phyloP scores from a whole-genome alignment of 2,797 vertebrate species.

The Sternotherus odoratus region DNA sequence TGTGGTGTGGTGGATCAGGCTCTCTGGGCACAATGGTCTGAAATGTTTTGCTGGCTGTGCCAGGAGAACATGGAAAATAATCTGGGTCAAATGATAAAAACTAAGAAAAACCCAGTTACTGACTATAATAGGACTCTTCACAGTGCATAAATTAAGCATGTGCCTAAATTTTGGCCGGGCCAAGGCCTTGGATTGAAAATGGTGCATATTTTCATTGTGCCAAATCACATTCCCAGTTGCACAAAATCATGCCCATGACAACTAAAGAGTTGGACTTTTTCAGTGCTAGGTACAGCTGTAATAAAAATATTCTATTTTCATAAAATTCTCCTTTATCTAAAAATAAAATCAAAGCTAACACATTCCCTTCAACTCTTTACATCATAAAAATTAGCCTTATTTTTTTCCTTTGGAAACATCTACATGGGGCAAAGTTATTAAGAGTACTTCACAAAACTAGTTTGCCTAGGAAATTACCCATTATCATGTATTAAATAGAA shows the following conservation, averaged over 20 bases:
- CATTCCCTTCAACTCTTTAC: constrained; percentile 1
- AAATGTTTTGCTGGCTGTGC: neutral
- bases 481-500: constrained; percentile 26
- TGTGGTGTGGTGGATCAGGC: neutral
- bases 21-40: neutral
- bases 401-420: neutral
- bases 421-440: neutral
- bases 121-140: neutral
- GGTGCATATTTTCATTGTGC: neutral
- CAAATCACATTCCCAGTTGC: neutral
- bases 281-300: accelerated
- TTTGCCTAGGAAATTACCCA: neutral
- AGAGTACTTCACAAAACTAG: neutral
- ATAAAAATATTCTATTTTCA: neutral
- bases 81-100: neutral
- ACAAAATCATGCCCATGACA: neutral
- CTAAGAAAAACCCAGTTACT: neutral
- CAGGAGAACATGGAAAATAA: neutral
- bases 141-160: neutral
- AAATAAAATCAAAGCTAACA: neutral
- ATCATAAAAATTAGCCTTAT: neutral
- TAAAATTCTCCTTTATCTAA: neutral
- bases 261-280: neutral
- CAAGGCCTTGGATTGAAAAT: neutral
- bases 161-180: neutral